Percentiles rank a stretch among this genome's conserved stretches.
These are phyloP conservation scores for Adelognathus sp. DNA, from an alignment of 2,888 invertebrate genomes.

Conservation along the genomic window DNA sequence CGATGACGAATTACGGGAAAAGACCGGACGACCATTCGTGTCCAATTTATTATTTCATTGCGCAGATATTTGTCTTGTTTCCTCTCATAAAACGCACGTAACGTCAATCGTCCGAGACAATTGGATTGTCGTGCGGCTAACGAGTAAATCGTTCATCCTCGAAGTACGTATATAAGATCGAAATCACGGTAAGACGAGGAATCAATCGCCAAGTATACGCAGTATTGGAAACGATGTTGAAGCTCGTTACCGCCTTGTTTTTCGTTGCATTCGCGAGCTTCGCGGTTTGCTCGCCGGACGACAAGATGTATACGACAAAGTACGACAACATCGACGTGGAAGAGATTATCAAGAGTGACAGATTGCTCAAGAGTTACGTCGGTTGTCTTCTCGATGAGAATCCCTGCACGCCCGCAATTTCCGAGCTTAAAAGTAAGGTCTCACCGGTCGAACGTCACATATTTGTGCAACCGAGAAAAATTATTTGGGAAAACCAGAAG, in stretches of 20 bases:
- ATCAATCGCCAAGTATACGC: not conserved
- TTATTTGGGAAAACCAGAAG: too few species aligned
- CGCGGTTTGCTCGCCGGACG: slow-evolving; percentile 39
- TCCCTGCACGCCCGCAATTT: slow-evolving; percentile 87
- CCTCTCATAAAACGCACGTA: too few species aligned
- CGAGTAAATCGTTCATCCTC: slow-evolving; percentile 48
- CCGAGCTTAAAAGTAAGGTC: slow-evolving; percentile 87
- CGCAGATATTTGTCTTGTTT: too few species aligned
- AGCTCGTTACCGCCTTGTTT: slow-evolving; percentile 42
- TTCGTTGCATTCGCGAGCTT: slow-evolving; percentile 5
- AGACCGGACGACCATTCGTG: not conserved
- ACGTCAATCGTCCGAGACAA: slow-evolving; percentile 19
- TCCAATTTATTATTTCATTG: slow-evolving; percentile 4
- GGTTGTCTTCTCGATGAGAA: slow-evolving; percentile 86
- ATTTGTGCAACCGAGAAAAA: too few species aligned
- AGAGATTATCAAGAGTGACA: slow-evolving; percentile 85
- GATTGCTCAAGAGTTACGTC: slow-evolving; percentile 86
- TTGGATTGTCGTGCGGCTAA: slow-evolving; percentile 67
- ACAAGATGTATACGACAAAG: slow-evolving; percentile 84
- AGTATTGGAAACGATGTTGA: slow-evolving; percentile 42
- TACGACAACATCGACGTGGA: slow-evolving; percentile 88
- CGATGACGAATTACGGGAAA: not conserved
- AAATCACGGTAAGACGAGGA: not conserved
- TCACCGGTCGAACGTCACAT: too few species aligned
- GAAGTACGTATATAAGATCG: slow-evolving; percentile 27